Base-by-base conservation (phyloP, 2,113 vertebrate genomes). In the Coturnix japonica region DNA sequence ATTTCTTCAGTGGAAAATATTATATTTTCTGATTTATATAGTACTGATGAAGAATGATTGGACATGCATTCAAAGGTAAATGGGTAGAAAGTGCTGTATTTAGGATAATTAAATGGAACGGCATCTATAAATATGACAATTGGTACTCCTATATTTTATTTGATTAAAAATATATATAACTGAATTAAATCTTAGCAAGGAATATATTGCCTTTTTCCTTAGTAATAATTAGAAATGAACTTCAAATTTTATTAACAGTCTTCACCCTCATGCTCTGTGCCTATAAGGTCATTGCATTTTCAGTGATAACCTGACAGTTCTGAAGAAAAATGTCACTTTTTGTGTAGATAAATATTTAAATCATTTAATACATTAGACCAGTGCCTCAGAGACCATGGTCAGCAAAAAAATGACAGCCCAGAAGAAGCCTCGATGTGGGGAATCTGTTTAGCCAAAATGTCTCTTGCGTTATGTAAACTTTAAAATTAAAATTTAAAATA, bases 191-290 rank as follows among this genome's bases (percentile, higher is more conserved):
- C 2, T 69, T 63, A 37, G 6, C 15, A 41, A 83, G 56, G 14
- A 47, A 37, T 39, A 61, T 8, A 10, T 49, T 67, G 31, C 5
- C 7, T 67, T 47, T 92, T 92, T 23, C 35, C 1, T 4, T 19
- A 51, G 26, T 37, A 0, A 0, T 41, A 28, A 72, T 28, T 41
- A 43, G 6, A 43, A 47, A 37, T 41, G 33, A 12, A 28, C 10
- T 65, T 57, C 2, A 37, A 3, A 33, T 33, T 57, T 75, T 75
- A 70, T 61, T 7, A 75, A 56, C 4, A 4, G 25, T 30, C 33
- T 69, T 59, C 44, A 70, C 13, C 13, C 31, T 53, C 1, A 17
- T 81, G 8, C 53, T 43, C 53, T 71, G 18, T 53, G 9, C 4
- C 30, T 85, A 7, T 7, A 70, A 20, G 5, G 31, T 75, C 37